Base-by-base conservation (phyloP, 2,888 invertebrate species). In the Scelioninae gen. 1 region DNA sequence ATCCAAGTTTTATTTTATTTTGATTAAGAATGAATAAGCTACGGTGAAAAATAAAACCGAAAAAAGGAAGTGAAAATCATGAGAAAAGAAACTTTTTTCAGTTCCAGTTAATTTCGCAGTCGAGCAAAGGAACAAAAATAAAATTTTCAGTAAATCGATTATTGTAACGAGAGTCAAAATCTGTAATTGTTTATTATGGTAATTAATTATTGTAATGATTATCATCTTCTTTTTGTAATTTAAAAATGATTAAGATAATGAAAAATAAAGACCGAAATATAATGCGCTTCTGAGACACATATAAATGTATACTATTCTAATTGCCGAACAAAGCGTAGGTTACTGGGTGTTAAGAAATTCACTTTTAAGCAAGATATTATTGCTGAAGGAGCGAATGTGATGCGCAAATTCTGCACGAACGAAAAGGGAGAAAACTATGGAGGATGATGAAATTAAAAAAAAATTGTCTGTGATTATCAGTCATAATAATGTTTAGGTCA, bases 401-500 rank as follows among this genome's bases (percentile, higher is more conserved):
- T 62, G 62, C 55, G 47, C 55, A 49, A 32, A 43, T 58, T 55
- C 58, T 79, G 79, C 51, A 74, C 29, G 60, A 68, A 74, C 60
- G 83, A 84, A 83, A 85, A 68, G 56, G 76, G 69, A 29, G 40
- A 9, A 38, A 49, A 23, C 31, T 5, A 38, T 38, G n/a, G 76
- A 65, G 63, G 38, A 83, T 60, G 34, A 85, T 60, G 81, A 77
- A 78, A 77, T 77, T 88, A 87, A 86, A 84, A 88, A 91, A 88
- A 91, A 91, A 91, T 91, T 91, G 91, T 91, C 91, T 91, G 91
- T 91, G 91, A 91, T 91, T 91, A 90, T 91, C 91, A 91, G 91
- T 91, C 91, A 91, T 91, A 91, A 91, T 91, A 91, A 91, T 91
- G 91, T 91, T 91, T 91, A 91, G 91, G 91, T 91, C 91, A 86